Percentiles rank a stretch among this genome's conserved stretches.
Evolutionary conservation across 1,140 invertebrate species (phyloP).

Genomic region (Trypoxylus dichotomus): DNA sequence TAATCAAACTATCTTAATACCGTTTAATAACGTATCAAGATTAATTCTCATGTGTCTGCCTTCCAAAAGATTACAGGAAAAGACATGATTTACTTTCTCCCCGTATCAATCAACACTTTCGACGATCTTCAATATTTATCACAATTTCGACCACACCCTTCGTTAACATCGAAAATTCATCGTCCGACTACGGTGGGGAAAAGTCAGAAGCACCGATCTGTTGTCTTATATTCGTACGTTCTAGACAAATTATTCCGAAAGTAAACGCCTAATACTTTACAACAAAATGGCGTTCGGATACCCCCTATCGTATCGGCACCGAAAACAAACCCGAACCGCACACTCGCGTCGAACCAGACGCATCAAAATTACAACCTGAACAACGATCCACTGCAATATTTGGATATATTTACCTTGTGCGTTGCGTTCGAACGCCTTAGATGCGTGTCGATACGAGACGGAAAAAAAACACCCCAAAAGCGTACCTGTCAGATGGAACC

Average conservation of each 20-base stretch:
- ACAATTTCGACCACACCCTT: constrained; percentile 8
- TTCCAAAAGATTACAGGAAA: neutral
- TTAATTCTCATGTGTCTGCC: neutral
- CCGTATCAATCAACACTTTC: neutral
- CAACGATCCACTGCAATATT: neutral
- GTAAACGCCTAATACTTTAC: constrained; percentile 19
- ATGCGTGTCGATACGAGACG: neutral
- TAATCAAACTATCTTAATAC: no score
- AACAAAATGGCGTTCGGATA: constrained; percentile 19
- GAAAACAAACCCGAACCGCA: neutral
- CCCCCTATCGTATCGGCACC: neutral
- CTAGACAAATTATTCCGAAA: neutral
- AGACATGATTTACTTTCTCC: neutral
- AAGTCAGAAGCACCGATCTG: neutral
- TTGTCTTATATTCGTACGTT: neutral
- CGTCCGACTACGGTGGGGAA: neutral
- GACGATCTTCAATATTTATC: constrained; percentile 5
- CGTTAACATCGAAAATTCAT: neutral
- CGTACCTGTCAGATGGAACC: constrained; percentile 22
- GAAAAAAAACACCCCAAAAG: constrained; percentile 8
- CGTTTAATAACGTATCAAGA: neutral
- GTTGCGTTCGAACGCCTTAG: neutral
- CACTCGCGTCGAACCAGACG: neutral
- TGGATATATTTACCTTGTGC: constrained; percentile 9
- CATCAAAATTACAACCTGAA: constrained; percentile 1